Base-by-base conservation (phyloP, 2,888 invertebrate genomes). In the Caenorhabditis sp. region DNA sequence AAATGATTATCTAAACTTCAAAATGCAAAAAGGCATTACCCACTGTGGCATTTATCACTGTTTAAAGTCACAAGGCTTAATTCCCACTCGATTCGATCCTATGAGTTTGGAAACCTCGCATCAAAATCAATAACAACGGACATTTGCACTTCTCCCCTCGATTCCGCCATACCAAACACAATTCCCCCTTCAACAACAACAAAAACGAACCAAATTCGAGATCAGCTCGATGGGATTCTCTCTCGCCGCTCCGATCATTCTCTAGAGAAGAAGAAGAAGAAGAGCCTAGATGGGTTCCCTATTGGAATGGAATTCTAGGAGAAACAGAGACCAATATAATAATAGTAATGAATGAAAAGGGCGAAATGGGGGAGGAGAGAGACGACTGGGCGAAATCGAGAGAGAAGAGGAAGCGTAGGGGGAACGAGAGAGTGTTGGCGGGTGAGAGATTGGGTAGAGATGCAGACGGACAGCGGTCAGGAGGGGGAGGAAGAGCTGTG, bases 191-290 rank as follows among this genome's bases (percentile, higher is more conserved):
- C 32, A 32, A 9, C 32, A 32, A 32, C 32, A 4, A 32, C n/a
- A 32, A 4, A 18, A 60, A 76, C 76, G 18, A 37, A 76, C 76
- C 67, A 76, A 53, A 35, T 60, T 51, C 1, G 76, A 76, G 15
- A 61, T 65, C 32, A 76, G 22, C 15, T 26, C 53, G 13, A 68
- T 35, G 9, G 76, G 76, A 53, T 67, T 76, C 67, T 76, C 76
- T 51, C 60, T 6, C 2, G 76, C 76, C 3, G 76, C 76, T 68
- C 67, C 76, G 55, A 76, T 76, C 76, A 76, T 76, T 47, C 22
- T 50, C 44, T 58, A 44, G 40, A 40, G 40, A 11, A 13, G 6
- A 11, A 6, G n/a, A 11, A 40, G 40, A 13, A 13, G 13, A 13
- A 2, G 40, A 13, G 13, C 40, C 13, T 40, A 13, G 13, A n/a